Percentiles rank a stretch among this genome's conserved stretches.
phyloP scores from a whole-genome alignment of 2,113 vertebrate genomes.

The Phainopepla nitens region DNA sequence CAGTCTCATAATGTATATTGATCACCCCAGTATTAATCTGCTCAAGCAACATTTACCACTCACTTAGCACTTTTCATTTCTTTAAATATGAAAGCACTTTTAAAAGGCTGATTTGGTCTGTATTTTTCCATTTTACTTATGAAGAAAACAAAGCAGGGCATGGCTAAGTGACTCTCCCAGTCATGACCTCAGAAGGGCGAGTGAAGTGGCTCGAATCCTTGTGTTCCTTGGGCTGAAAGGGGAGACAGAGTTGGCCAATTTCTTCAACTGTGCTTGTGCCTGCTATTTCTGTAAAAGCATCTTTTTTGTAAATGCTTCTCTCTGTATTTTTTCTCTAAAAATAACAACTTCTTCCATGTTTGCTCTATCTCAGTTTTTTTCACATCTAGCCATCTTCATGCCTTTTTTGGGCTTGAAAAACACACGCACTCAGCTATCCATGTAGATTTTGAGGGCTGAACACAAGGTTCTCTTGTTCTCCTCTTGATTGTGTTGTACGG shows the following conservation, averaged over 20 bases:
- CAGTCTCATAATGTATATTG: constrained; percentile 63
- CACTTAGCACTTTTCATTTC: constrained; percentile 29
- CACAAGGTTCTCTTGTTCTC: background rate
- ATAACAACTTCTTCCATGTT: background rate
- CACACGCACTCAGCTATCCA: accelerated
- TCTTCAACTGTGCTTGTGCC: background rate
- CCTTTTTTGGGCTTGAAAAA: background rate
- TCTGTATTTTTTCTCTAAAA: background rate
- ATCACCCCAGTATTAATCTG: constrained; percentile 40
- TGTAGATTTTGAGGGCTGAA: background rate
- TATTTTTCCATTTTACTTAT: constrained; percentile 17
- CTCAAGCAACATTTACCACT: constrained; percentile 26
- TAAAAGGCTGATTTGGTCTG: background rate
- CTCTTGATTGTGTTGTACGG: background rate
- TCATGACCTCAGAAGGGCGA: background rate
- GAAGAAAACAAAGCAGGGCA: background rate
- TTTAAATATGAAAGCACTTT: constrained; percentile 12
- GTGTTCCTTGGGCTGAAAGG: background rate
- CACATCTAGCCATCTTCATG: background rate
- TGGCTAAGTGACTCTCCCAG: background rate
- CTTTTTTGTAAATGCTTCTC: background rate
- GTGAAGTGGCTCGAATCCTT: background rate
- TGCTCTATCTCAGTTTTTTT: background rate
- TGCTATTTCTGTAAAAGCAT: background rate
- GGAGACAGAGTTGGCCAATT: background rate